Conservation (phyloP, 2,888 invertebrate species). For the Timema cristinae region DNA sequence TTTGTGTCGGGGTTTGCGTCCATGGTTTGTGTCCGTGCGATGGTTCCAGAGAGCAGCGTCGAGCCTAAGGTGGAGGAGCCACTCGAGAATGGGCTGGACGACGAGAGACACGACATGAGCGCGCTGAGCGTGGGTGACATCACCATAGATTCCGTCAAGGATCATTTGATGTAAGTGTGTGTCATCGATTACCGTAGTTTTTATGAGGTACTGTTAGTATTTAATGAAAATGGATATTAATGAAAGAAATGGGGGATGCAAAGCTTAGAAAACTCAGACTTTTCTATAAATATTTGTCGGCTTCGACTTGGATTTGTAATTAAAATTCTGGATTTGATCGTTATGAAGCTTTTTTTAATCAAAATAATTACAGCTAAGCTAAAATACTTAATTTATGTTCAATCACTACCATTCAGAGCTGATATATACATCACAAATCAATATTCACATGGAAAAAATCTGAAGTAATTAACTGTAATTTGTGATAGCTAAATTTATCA, state of each 20-base stretch:
- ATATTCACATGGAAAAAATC: no score
- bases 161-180: conserved; percentile 57
- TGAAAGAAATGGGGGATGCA: no score
- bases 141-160: conserved; percentile 90
- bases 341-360: background rate
- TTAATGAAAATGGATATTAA: no score
- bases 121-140: conserved; percentile 71
- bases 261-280: no score
- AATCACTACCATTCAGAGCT: no score
- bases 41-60: conserved; percentile 32
- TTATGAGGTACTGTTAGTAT: no score
- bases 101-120: conserved; percentile 50
- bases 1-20: conserved; percentile 21
- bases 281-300: no score
- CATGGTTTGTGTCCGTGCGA: conserved; percentile 25
- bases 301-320: no score
- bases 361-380: background rate
- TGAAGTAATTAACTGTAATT: no score
- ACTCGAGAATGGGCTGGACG: conserved; percentile 38
- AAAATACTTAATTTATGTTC: background rate
- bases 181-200: no score
- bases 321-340: no score
- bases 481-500: no score
- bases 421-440: background rate
- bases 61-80: conserved; percentile 35